phyloP scores from a whole-genome alignment of 2,113 vertebrate genomes.

The Campylomormyrus tamandua region DNA sequence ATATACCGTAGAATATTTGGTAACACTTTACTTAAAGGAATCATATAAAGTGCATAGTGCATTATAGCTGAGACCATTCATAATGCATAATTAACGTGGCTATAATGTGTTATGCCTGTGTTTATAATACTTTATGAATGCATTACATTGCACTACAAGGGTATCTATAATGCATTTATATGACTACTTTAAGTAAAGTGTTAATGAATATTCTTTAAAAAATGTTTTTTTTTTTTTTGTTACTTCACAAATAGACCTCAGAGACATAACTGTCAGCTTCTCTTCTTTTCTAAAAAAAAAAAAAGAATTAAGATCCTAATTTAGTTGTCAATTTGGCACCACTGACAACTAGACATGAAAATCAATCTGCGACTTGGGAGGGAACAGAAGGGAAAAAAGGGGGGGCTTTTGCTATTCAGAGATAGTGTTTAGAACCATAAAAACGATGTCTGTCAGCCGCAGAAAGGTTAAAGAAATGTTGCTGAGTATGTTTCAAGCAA shows the following conservation, averaged over 20 bases:
- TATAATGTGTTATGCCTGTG: neutral
- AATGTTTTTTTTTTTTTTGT: neutral
- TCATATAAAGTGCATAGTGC: neutral
- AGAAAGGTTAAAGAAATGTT: neutral
- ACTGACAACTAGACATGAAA: constrained; percentile 27
- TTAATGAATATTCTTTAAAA: neutral
- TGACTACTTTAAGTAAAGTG: neutral
- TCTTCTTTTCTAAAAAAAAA: neutral
- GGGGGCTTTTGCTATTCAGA: constrained; percentile 8
- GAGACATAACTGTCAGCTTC: neutral
- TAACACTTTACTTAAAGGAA: neutral
- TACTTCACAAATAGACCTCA: neutral
- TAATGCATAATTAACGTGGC: neutral
- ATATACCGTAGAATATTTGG: neutral
- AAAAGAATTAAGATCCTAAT: constrained; percentile 14
- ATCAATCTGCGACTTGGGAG: constrained; percentile 25
- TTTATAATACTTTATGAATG: neutral
- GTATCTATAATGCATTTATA: neutral
- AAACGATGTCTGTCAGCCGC: constrained; percentile 25
- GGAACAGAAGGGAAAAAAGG: constrained; percentile 16
- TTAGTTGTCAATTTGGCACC: constrained; percentile 1
- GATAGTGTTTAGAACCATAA: constrained; percentile 11
- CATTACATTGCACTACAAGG: neutral
- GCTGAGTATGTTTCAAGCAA: neutral
- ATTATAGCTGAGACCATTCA: neutral